Conservation (phyloP, 1,140 invertebrate species). For the Drosophila bifasciata region DNA sequence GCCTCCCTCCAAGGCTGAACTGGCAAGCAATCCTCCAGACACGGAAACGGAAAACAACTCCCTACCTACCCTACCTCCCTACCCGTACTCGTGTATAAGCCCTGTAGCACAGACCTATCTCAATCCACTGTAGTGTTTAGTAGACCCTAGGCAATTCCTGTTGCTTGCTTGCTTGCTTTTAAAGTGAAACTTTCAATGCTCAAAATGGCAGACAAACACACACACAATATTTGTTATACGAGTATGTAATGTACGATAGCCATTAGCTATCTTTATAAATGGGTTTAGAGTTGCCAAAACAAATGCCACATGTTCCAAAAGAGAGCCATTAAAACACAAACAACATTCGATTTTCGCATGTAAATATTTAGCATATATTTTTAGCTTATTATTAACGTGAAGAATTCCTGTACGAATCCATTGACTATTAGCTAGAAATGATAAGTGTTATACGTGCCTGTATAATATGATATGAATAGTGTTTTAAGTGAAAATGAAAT, state of each 20-base stretch:
- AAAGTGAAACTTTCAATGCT: conserved; percentile 78
- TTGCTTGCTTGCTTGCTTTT: conserved; percentile 66
- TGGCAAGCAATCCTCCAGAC: too few species aligned
- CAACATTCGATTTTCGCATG: conserved; percentile 50
- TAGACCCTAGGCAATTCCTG: conserved; percentile 40
- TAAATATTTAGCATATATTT: conserved; percentile 36
- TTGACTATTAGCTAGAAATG: too few species aligned
- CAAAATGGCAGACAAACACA: conserved; percentile 45
- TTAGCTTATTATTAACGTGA: conserved; percentile 2
- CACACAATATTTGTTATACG: conserved; percentile 32
- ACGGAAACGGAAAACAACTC: background rate
- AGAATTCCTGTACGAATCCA: conserved; percentile 7
- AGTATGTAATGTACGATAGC: background rate
- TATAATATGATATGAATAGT: too few species aligned
- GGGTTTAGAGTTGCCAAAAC: too few species aligned
- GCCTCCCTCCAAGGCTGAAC: conserved; percentile 9
- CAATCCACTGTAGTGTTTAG: conserved; percentile 30
- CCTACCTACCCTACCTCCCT: too few species aligned
- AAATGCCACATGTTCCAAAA: conserved; percentile 1
- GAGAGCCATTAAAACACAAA: conserved; percentile 16
- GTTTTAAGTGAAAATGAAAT: too few species aligned
- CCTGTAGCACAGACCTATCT: conserved; percentile 31
- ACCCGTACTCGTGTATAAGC: conserved; percentile 8
- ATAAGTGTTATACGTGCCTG: too few species aligned
- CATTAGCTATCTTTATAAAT: conserved; percentile 9